Conservation (phyloP, 2,797 vertebrate genomes). For the Lophius americanus region DNA sequence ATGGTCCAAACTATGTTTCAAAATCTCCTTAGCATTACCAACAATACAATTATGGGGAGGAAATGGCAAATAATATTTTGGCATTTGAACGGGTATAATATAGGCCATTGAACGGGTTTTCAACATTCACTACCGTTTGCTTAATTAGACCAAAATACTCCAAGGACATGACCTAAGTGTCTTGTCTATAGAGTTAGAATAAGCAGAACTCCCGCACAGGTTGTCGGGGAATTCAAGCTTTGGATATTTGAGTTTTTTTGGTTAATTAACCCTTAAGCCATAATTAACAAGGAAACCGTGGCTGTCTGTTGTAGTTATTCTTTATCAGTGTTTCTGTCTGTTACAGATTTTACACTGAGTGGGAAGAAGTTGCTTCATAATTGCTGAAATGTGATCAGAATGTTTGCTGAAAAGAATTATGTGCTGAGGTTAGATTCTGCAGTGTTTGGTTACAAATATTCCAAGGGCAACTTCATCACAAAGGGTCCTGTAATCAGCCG, state of each 20-base stretch:
- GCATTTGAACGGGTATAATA: neutral
- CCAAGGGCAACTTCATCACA: constrained; percentile 66
- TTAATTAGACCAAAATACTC: neutral
- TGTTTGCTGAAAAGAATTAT: constrained; percentile 16
- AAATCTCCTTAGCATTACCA: neutral
- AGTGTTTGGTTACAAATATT: constrained; percentile 49
- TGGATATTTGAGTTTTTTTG: constrained; percentile 40
- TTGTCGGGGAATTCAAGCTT: constrained; percentile 42
- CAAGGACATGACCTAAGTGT: constrained; percentile 35
- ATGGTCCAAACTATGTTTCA: neutral
- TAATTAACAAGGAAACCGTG: constrained; percentile 49
- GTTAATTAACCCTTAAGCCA: constrained; percentile 62
- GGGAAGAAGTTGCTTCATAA: constrained; percentile 55
- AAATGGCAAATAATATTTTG: neutral
- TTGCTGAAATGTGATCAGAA: constrained; percentile 50
- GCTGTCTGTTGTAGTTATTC: constrained; percentile 50
- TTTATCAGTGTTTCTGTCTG: constrained; percentile 64
- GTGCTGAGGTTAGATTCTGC: constrained; percentile 14
- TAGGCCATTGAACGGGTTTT: neutral
- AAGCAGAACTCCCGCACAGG: constrained; percentile 51
- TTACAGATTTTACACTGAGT: constrained; percentile 71
- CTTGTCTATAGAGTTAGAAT: constrained; percentile 52
- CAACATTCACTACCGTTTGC: neutral
- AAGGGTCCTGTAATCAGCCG: constrained; percentile 87
- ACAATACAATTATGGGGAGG: neutral